Evolutionary conservation across 2,113 vertebrate species (phyloP).

Genomic region (Archocentrus centrarchus): DNA sequence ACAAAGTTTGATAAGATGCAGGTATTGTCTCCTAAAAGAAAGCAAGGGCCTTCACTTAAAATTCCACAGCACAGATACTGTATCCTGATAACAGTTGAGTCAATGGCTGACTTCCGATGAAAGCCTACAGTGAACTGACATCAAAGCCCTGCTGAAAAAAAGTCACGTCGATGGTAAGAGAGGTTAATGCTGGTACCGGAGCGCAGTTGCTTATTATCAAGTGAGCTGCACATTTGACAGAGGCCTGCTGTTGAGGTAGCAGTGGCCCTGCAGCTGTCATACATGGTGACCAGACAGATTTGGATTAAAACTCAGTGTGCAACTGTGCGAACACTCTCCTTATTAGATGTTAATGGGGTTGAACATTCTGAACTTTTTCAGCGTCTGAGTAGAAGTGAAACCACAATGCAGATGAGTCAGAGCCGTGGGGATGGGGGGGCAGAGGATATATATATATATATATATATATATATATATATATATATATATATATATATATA

Average conservation of each 20-base stretch:
- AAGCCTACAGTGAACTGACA: slow-evolving; percentile 46
- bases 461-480: too few relatives aligned
- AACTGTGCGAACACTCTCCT: slow-evolving; percentile 8
- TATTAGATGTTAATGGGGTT: slow-evolving; percentile 34
- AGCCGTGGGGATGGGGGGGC: not conserved
- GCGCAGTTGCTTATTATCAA: slow-evolving; percentile 63
- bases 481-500: too few relatives aligned
- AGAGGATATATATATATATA: not conserved
- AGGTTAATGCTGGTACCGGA: slow-evolving; percentile 72
- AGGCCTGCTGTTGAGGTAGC: slow-evolving; percentile 44
- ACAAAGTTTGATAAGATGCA: slow-evolving; percentile 73
- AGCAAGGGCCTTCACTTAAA: slow-evolving; percentile 54
- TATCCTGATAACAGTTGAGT: slow-evolving; percentile 66
- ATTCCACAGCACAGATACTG: slow-evolving; percentile 61
- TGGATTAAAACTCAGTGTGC: slow-evolving; percentile 35
- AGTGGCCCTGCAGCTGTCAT: slow-evolving; percentile 32
- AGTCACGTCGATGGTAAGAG: slow-evolving; percentile 59
- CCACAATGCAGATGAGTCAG: not conserved
- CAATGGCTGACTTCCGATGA: slow-evolving; percentile 48
- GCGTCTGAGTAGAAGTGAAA: not conserved
- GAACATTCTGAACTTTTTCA: slow-evolving; percentile 35
- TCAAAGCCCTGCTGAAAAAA: slow-evolving; percentile 59
- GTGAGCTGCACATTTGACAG: slow-evolving; percentile 41
- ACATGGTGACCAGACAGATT: slow-evolving; percentile 45
- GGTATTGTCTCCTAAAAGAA: slow-evolving; percentile 68